phyloP scores from a whole-genome alignment of 1,140 invertebrate species.

The Doryteuthis pealeii region DNA sequence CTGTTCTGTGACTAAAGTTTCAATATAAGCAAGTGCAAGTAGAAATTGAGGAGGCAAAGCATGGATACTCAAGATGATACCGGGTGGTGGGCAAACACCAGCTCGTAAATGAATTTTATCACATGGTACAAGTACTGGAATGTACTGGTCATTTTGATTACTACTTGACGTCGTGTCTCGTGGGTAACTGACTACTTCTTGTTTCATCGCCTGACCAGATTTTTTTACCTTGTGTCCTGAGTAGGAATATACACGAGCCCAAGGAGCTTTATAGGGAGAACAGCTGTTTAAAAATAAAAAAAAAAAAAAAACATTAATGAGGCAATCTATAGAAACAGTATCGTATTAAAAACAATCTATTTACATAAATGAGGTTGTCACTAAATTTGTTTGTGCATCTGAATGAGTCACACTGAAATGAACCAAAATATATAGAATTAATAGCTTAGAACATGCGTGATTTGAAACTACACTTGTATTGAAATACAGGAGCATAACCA shows the following conservation, averaged over 20 bases:
- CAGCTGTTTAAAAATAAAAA: constrained; percentile 36
- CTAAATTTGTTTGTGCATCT: too few relatives aligned
- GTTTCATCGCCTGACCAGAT: constrained; percentile 48
- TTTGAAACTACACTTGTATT: too few relatives aligned
- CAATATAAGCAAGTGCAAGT: constrained; percentile 55
- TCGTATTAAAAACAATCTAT: too few relatives aligned
- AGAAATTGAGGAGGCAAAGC: constrained; percentile 56
- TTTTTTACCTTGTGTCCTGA: constrained; percentile 55
- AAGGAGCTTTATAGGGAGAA: constrained; percentile 53
- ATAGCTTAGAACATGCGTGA: too few relatives aligned
- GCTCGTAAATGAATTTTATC: constrained; percentile 50
- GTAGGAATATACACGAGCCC: constrained; percentile 56
- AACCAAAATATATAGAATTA: too few relatives aligned
- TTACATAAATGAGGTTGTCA: too few relatives aligned
- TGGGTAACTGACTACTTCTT: constrained; percentile 57
- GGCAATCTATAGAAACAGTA: too few relatives aligned
- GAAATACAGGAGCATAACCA: too few relatives aligned
- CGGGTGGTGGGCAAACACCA: constrained; percentile 55
- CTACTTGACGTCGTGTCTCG: constrained; percentile 46
- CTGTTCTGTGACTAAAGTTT: constrained; percentile 51
- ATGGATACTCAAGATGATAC: constrained; percentile 52
- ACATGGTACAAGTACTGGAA: constrained; percentile 52
- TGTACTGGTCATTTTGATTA: constrained; percentile 53
- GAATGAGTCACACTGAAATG: too few relatives aligned
- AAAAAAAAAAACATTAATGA: not conserved